A percentile compares a stretch with the other conserved stretches of the same genome.
These are phyloP conservation scores for Elaeidobius kamerunicus DNA, from an alignment of 2,888 invertebrate species.

Conservation along the genomic window DNA sequence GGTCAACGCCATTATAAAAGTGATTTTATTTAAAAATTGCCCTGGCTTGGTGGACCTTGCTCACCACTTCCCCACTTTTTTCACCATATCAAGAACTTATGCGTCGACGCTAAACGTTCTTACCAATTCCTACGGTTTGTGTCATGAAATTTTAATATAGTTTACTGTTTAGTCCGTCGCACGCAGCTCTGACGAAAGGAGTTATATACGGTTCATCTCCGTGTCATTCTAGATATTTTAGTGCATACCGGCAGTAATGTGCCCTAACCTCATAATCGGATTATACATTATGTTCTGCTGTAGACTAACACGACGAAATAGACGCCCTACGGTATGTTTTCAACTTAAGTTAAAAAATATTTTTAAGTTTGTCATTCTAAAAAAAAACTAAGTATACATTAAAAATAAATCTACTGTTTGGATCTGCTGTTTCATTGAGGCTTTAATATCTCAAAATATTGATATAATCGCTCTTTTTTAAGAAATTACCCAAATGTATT, in stretches of 20 bases:
- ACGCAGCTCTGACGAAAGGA: conserved; percentile 14
- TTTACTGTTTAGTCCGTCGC: no score
- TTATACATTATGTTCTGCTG: conserved; percentile 11
- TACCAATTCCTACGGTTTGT: conserved; percentile 24
- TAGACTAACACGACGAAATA: no score
- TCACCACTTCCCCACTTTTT: conserved; percentile 35
- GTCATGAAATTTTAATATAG: conserved; percentile 28
- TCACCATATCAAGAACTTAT: conserved; percentile 13
- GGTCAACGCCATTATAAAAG: conserved; percentile 33
- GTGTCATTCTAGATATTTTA: conserved; percentile 13
- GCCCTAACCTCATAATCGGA: conserved; percentile 26
- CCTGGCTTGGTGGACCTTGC: conserved; percentile 43
- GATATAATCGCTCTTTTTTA: no score
- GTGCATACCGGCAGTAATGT: conserved; percentile 22
- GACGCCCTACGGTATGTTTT: no score
- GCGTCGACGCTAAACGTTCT: conserved; percentile 26
- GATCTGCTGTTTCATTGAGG: no score
- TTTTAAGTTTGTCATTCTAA: no score
- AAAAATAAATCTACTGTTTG: no score
- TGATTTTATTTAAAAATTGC: conserved; percentile 37
- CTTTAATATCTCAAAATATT: no score
- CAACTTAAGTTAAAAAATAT: no score
- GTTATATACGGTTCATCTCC: conserved; percentile 11
- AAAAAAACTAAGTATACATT: no score
- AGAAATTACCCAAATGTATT: no score